These are phyloP conservation scores for Danaus plexippus DNA, from an alignment of 1,140 invertebrate species.

Conservation along the genomic window DNA sequence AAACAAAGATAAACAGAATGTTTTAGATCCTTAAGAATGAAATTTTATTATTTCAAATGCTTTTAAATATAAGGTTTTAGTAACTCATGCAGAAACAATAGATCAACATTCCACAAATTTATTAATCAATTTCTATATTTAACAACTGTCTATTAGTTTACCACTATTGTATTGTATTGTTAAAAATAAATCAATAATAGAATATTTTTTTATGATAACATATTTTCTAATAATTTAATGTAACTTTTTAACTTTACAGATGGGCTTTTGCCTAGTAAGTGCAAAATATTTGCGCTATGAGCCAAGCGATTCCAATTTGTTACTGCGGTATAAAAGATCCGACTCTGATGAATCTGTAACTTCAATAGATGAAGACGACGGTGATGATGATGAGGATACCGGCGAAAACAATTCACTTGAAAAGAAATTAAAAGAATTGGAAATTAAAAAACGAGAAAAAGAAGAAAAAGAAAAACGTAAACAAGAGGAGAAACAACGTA, in stretches of 20 bases:
- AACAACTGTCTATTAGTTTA: no score
- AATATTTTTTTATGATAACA: no score
- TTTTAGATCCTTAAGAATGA: no score
- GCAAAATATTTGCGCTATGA: slow-evolving; percentile 57
- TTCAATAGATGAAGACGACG: slow-evolving; percentile 31
- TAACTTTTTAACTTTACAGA: slow-evolving; percentile 31
- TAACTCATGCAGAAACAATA: no score
- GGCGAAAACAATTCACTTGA: slow-evolving; percentile 27
- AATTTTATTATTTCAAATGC: no score
- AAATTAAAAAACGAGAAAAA: slow-evolving; percentile 27
- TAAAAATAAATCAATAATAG: no score
- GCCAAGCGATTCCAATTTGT: slow-evolving; percentile 21
- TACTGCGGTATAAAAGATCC: slow-evolving; percentile 30
- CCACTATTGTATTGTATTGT: no score
- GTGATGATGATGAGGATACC: slow-evolving; percentile 24
- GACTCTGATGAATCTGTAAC: slow-evolving; percentile 31
- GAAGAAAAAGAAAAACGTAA: slow-evolving; percentile 32
- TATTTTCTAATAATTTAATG: no score
- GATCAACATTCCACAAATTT: no score
- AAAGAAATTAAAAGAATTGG: slow-evolving; percentile 23
- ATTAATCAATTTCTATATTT: no score
- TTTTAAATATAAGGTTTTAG: no score
- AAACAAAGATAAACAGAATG: no score
- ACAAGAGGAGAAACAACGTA: slow-evolving; percentile 23
- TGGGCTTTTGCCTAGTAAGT: slow-evolving; percentile 40